Percentiles rank a stretch among this genome's conserved stretches.
Evolutionary conservation across 2,888 invertebrate genomes (phyloP).

Genomic region (Tryphoninae sp.): DNA sequence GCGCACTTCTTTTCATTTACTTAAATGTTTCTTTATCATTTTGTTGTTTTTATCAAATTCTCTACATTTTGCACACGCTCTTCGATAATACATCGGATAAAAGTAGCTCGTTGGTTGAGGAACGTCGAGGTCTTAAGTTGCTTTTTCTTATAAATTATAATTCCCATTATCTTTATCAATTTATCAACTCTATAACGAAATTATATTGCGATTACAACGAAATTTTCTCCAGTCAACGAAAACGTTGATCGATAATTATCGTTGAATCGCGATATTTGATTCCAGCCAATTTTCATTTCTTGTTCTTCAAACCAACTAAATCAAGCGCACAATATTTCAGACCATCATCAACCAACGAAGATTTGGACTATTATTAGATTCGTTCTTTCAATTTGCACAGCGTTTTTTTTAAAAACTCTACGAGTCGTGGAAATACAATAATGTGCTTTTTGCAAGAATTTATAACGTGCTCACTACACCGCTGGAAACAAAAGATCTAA

Average conservation of each 20-base stretch:
- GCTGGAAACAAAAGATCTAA: not conserved
- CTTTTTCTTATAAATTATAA: not conserved
- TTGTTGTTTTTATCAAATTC: constrained; percentile 13
- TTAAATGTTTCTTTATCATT: constrained; percentile 6
- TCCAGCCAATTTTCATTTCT: constrained; percentile 4
- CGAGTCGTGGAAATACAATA: not conserved
- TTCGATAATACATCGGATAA: constrained; percentile 15
- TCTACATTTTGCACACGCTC: constrained; percentile 38
- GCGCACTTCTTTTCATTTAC: constrained; percentile 33
- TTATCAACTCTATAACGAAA: not conserved
- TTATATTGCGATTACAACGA: not conserved
- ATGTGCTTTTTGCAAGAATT: constrained; percentile 1
- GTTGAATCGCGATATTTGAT: not conserved
- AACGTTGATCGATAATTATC: constrained; percentile 3
- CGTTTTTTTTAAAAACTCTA: not conserved
- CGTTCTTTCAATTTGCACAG: constrained; percentile 14
- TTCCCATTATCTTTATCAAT: not conserved
- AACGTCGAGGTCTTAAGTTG: constrained; percentile 4
- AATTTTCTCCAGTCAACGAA: not conserved
- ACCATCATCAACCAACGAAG: constrained; percentile 40
- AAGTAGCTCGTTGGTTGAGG: constrained; percentile 36
- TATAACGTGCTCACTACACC: constrained; percentile 11
- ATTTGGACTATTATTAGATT: constrained; percentile 22
- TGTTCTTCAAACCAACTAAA: not conserved
- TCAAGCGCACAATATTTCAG: not conserved